phyloP scores from a whole-genome alignment of 2,113 vertebrate genomes.

The Pseudorhombus dupliciocellatus region DNA sequence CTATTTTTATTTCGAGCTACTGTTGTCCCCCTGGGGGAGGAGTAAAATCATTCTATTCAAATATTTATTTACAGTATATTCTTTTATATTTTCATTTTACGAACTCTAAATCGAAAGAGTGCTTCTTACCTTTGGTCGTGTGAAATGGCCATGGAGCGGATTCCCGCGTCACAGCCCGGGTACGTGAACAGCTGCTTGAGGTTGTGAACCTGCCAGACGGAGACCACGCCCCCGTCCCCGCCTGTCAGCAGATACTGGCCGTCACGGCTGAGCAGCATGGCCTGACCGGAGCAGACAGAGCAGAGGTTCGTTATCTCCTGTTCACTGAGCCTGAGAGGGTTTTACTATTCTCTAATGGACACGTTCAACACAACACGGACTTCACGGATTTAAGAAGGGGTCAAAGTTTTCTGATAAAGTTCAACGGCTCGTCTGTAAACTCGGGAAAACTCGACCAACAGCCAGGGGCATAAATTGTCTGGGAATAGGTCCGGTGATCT shows the following conservation, averaged over 20 bases:
- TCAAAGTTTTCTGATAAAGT: too few species aligned
- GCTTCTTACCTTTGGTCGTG: slow-evolving; percentile 93
- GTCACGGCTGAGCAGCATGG: slow-evolving; percentile 93
- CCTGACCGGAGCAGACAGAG: slow-evolving; percentile 73
- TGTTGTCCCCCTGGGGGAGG: too few species aligned
- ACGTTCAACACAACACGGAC: too few species aligned
- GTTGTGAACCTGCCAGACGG: slow-evolving; percentile 91
- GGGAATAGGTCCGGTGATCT: slow-evolving; percentile 25
- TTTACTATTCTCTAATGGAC: too few species aligned
- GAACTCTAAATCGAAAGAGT: too few species aligned
- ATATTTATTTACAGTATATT: too few species aligned
- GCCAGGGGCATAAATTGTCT: slow-evolving; percentile 40
- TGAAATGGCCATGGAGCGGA: slow-evolving; percentile 96
- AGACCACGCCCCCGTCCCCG: slow-evolving; percentile 90
- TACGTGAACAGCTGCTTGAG: slow-evolving; percentile 93
- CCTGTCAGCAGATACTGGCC: slow-evolving; percentile 97
- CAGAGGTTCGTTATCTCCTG: background rate
- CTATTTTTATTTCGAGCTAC: too few species aligned
- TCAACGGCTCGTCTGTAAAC: slow-evolving; percentile 10
- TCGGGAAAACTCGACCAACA: background rate
- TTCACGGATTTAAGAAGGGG: too few species aligned
- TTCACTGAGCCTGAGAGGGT: background rate
- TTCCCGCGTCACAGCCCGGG: slow-evolving; percentile 94
- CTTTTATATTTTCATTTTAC: too few species aligned
- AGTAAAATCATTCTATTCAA: too few species aligned